Evolutionary conservation across 2,888 invertebrate genomes (phyloP), one percentile per base, ranked within the genome.

Genomic region (Lasioglossum malachurum): DNA sequence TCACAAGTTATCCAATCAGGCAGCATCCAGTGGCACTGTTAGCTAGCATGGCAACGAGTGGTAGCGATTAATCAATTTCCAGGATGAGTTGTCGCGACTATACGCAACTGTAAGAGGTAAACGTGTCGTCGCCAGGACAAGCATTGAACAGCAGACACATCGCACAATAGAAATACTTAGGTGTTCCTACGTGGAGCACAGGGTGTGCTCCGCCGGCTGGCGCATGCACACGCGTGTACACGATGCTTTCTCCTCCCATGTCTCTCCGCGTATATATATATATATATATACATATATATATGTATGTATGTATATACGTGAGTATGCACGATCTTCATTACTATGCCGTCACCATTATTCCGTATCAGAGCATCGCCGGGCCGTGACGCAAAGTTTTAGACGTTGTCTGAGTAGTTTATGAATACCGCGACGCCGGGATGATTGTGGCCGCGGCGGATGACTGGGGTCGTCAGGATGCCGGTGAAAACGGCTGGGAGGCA

Each of bases 341-440:
- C 83, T 78, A 75, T 79, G 69, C 84, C 69, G 78, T 60, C 82
- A 74, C 84, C 88, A 92, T 92, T 93, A 93, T 91, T 92, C 89
- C 81, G 86, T 91, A 92, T 93, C 92, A 88, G 90, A 91, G 87
- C 89, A 92, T 90, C 89, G 88, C 85, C 41, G 87, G 89, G 83
- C 79, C 81, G 76, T 71, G 83, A 75, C 72, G 88, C 81, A 92
- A 93, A 93, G 91, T 93, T 93, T 88, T 87, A 83, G 91, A 90
- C 93, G 88, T 85, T 88, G 90, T 92, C 92, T 88, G 90, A 92
- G 91, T 92, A 93, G 93, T 93, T 93, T 93, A 91, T 93, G 93
- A 93, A 93, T 93, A 90, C 92, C 84, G 79, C 83, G 84, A 88
- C 80, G 83, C 78, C 64, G 84, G 76, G 86, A 87, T 87, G 87